Percentiles rank a stretch among this genome's conserved stretches.
These are phyloP conservation scores for Palythoa caribaeorum DNA, from an alignment of 92 coral and sea anemone genomes.

Conservation along the genomic window DNA sequence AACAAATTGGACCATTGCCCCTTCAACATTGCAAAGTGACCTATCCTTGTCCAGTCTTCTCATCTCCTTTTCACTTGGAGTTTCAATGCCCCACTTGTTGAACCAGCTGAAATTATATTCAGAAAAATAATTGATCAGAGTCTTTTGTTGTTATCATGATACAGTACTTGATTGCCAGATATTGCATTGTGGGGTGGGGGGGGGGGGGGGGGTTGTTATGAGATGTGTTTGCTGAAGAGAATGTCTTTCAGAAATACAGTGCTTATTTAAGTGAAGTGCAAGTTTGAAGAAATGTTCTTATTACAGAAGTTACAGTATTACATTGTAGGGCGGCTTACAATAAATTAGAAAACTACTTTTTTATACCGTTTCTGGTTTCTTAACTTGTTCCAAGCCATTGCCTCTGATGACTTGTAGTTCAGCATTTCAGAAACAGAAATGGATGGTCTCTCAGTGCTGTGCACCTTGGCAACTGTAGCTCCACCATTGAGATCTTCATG, in stretches of 20 bases:
- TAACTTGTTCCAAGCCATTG: constrained; percentile 13
- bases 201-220: neutral
- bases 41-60: neutral
- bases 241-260: neutral
- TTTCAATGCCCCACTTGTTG: constrained; percentile 2
- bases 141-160: neutral
- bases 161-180: constrained; percentile 1
- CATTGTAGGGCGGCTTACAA: neutral
- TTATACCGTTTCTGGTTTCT: constrained; percentile 2
- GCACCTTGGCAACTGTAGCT: constrained; percentile 5
- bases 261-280: neutral
- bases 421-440: neutral
- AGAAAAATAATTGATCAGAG: neutral
- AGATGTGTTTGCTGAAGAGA: neutral
- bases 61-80: constrained; percentile 5
- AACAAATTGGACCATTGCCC: neutral
- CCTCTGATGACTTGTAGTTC: constrained; percentile 2
- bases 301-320: neutral
- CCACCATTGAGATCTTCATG: neutral
- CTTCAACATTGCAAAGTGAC: neutral
- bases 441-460: neutral
- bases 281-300: neutral
- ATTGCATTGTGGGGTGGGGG: constrained; percentile 1
- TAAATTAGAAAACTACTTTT: neutral
- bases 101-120: neutral